Evolutionary conservation across 2,888 invertebrate species (phyloP), one percentile per base, ranked within the genome.

Genomic region (Hypena proboscidalis): DNA sequence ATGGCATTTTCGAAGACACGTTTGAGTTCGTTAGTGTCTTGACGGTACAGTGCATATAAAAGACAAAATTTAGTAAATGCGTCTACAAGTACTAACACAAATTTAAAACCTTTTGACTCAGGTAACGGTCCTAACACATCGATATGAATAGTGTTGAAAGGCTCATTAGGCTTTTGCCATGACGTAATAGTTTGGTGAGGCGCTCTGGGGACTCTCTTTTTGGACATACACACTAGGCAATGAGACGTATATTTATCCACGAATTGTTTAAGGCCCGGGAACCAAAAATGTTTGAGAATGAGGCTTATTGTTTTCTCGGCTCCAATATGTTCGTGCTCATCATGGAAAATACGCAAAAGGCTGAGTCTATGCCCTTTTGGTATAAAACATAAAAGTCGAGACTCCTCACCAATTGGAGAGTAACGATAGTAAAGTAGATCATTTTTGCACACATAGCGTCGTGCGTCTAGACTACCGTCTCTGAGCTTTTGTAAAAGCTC

Each of bases 21-120:
- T 31, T 58, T 61, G 1, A 67, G 22, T 27, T 65, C 65, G 1
- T 9, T 11, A 1, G 53, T 2, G 6, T 67, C 64, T 49, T 67
- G 65, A 4, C 29, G 9, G 8, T 21, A 17, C 4, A 47, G 17
- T 2, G 47, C 43, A 7, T 40, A 34, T 0, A 49, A 11, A 1
- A 50, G 8, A 21, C 26, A 36, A 20, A 17, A 48, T 21, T 50
- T 57, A 0, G 40, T 47, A 17, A 42, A 49, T 0, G 43, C 29
- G 8, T 48, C 51, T 0, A 49, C 35, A 1, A 47, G n/a, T 1
- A 54, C 7, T 1, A 55, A 14, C 3, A 47, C 31, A 15, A 32
- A 45, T 11, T 42, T 41, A 10, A 17, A 41, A 2, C 37, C 42
- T 0, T 39, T 20, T 1, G 41, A 45, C n/a, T 15, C 25, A 0